These are phyloP conservation scores for Zapornia atra DNA, from an alignment of 2,113 vertebrate genomes.

Conservation along the genomic window DNA sequence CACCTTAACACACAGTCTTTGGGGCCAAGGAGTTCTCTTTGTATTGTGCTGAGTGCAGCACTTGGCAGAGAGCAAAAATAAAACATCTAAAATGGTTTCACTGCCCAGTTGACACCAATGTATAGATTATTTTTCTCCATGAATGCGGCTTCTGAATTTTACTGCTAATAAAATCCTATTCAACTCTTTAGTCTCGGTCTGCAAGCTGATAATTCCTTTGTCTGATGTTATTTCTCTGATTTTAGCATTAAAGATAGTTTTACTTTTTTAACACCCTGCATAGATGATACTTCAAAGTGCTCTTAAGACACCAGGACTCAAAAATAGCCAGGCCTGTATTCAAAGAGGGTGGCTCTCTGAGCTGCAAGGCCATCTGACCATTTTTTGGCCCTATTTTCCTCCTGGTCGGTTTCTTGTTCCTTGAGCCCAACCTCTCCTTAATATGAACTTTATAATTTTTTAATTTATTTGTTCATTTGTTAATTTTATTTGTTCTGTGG, in stretches of 20 bases:
- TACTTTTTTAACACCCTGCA: background rate
- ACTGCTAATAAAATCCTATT: constrained; percentile 16
- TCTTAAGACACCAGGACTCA: background rate
- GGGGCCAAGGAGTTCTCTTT: background rate
- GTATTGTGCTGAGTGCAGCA: background rate
- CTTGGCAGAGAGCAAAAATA: constrained; percentile 13
- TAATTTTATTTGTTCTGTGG: no score
- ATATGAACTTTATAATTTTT: background rate
- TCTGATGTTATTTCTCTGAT: background rate
- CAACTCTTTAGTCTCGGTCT: background rate
- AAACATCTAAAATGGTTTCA: constrained; percentile 14
- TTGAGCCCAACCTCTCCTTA: background rate
- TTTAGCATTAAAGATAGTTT: background rate
- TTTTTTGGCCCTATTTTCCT: background rate
- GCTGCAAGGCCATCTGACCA: background rate
- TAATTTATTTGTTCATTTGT: background rate
- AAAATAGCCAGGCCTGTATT: background rate
- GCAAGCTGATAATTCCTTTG: background rate
- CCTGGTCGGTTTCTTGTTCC: background rate
- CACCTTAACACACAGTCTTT: background rate
- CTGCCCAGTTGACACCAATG: background rate
- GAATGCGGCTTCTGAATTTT: constrained; percentile 6
- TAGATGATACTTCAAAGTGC: background rate
- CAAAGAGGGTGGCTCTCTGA: background rate
- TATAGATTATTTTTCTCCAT: background rate